Conservation (phyloP, 2,113 vertebrate species). For the Pipra filicauda region DNA sequence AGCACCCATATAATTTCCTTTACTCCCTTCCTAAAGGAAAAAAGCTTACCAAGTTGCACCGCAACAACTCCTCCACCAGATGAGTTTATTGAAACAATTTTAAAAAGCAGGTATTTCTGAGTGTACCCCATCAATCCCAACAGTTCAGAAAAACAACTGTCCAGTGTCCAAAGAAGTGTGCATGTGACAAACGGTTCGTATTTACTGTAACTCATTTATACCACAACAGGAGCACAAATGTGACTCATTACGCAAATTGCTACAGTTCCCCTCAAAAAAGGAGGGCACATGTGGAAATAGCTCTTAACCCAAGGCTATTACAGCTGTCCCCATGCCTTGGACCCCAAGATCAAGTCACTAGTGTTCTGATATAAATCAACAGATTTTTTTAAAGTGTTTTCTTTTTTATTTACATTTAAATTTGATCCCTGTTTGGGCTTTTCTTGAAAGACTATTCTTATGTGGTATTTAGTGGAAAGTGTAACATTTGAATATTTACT, state of each 20-base stretch:
- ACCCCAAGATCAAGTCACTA: neutral
- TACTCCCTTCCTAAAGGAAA: neutral
- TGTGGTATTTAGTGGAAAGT: slow-evolving; percentile 15
- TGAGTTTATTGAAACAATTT: slow-evolving; percentile 26
- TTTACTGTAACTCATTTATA: slow-evolving; percentile 19
- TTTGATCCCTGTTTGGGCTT: neutral
- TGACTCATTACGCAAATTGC: slow-evolving; percentile 19
- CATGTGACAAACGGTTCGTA: neutral
- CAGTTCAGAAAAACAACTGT: slow-evolving; percentile 25
- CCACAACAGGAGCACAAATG: slow-evolving; percentile 19
- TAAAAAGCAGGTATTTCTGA: slow-evolving; percentile 21
- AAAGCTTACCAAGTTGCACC: neutral
- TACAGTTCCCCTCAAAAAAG: neutral
- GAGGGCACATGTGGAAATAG: neutral
- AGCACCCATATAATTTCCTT: rapidly evolving
- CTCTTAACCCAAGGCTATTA: neutral
- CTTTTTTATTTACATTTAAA: neutral
- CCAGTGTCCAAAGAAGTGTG: slow-evolving; percentile 1
- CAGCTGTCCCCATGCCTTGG: neutral
- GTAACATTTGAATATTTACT: slow-evolving; percentile 45
- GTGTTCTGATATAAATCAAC: neutral
- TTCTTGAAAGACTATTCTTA: slow-evolving; percentile 11
- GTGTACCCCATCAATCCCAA: neutral
- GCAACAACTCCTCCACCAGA: neutral
- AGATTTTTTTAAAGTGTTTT: neutral